Evolutionary conservation across 2,797 vertebrate species (phyloP), one percentile per base, ranked within the genome.

Genomic region (Dallia pectoralis): DNA sequence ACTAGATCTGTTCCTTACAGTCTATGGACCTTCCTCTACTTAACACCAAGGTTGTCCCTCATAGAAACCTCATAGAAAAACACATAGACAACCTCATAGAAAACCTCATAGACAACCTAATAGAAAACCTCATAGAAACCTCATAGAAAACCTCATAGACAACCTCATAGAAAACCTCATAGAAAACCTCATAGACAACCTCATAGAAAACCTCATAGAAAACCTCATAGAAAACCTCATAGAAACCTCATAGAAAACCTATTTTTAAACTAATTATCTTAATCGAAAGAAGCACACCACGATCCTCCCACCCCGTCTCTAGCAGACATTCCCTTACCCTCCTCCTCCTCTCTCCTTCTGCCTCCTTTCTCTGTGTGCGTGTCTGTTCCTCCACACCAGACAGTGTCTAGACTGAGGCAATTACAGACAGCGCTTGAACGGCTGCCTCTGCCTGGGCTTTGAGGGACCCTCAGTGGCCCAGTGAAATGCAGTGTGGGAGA

Each of bases 361-460:
- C 77, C 69, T 63, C 47, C 65, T 69, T 65, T 73, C 70, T 77
- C 77, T 77, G 78, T 81, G 77, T 79, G 74, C 65, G 51, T 75
- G 77, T 82, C 80, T 82, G 80, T 82, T 81, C 91, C 82, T 81
- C 91, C 92, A 90, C 90, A 91, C 94, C 94, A 96, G 95, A 95
- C 95, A 94, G 87, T 92, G 95, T 95, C 95, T 96, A 95, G 95
- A 95, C 95, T 90, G 82, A 87, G 82, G 93, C 93, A 94, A 94
- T 95, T 95, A 95, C 92, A 92, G 93, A 91, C 91, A 93, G 91
- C 89, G 89, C 86, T 75, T 67, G 77, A 80, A 73, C 79, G 74
- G 78, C 82, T 83, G 77, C 82, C 29, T 73, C 77, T 80, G 78
- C 79, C 79, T 78, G 67, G 77, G 49, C 74, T 82, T 74, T 80